phyloP scores from a whole-genome alignment of 1,140 invertebrate species.

The Meloidogyne exigua region DNA sequence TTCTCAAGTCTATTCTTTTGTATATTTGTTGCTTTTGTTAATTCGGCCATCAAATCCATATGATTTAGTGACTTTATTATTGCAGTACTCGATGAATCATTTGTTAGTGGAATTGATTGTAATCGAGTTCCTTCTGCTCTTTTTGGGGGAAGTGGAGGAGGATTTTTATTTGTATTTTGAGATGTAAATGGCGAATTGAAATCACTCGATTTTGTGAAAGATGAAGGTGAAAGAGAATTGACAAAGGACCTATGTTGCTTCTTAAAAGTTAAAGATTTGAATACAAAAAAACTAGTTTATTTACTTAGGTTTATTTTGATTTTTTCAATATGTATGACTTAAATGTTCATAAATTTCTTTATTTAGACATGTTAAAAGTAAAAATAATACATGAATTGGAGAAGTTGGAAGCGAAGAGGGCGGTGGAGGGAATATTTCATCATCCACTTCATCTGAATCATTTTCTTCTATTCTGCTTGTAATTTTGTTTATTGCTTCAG shows the following conservation, averaged over 20 bases:
- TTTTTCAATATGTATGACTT: too few relatives aligned
- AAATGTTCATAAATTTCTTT: too few relatives aligned
- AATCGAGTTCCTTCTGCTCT: conserved; percentile 47
- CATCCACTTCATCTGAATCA: conserved; percentile 58
- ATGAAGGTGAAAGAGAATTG: too few relatives aligned
- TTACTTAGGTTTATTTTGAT: too few relatives aligned
- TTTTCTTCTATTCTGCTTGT: conserved; percentile 32
- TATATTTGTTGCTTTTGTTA: conserved; percentile 31
- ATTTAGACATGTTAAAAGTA: too few relatives aligned
- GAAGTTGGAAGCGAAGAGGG: background rate
- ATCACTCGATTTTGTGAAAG: too few relatives aligned
- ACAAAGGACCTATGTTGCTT: too few relatives aligned
- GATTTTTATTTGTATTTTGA: background rate
- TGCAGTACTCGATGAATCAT: background rate
- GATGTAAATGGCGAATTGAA: too few relatives aligned
- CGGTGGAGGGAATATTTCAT: conserved; percentile 55
- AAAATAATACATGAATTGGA: background rate
- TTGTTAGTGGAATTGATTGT: conserved; percentile 30
- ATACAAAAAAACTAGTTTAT: too few relatives aligned
- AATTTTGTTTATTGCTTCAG: background rate
- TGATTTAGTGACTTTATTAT: conserved; percentile 18
- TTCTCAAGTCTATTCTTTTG: conserved; percentile 33
- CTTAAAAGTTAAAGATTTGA: too few relatives aligned
- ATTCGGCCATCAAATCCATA: conserved; percentile 45
- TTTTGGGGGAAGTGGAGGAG: conserved; percentile 60